Evolutionary conservation across 2,113 vertebrate species (phyloP), one percentile per base, ranked within the genome.

Genomic region (Poecilia latipinna): DNA sequence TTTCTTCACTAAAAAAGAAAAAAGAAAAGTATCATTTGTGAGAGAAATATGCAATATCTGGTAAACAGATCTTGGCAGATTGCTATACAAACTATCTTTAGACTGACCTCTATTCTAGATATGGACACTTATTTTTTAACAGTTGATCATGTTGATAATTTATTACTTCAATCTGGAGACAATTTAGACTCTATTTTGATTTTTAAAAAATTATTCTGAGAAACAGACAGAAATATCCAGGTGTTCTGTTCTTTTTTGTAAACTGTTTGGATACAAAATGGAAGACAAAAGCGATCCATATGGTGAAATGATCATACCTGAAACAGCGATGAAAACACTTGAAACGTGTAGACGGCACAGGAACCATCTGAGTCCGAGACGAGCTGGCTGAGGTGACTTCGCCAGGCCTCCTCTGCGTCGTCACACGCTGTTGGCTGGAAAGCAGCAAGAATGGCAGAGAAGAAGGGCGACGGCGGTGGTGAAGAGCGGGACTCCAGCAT

Each of bases 331-430:
- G 96, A 98, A 93, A 99, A 99, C 76, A 99, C 96, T 24, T 98
- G 97, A 92, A 99, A 99, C 1, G 97, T 99, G 87, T 99, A 98
- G 84, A 99, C 96, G 0, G 97, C 97, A 51, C 97, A 99, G 80
- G 98, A 99, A 6, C 97, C 98, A 4, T 99, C 97, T 0, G 96
- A 94, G 89, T 99, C 98, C 0, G 95, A 92, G 95, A 98, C 95
- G 61, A 99, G 97, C 90, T 98, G 98, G 93, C 95, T 97, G 89
- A 99, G 93, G 82, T 99, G 98, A 74, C 94, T 96, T 15, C 95
- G 95, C 98, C 98, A 99, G 62, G 98, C 97, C 94, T 94, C 94
- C 80, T 95, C 94, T 1, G 90, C 96, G 8, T 96, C 95, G 1
- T 96, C 96, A 37, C 95, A 96, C 7, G 93, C 90, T 0, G 95